A percentile compares a stretch with the other conserved stretches of the same genome.
Evolutionary conservation across 2,888 invertebrate genomes (phyloP).

Genomic region (Sipha maydis): DNA sequence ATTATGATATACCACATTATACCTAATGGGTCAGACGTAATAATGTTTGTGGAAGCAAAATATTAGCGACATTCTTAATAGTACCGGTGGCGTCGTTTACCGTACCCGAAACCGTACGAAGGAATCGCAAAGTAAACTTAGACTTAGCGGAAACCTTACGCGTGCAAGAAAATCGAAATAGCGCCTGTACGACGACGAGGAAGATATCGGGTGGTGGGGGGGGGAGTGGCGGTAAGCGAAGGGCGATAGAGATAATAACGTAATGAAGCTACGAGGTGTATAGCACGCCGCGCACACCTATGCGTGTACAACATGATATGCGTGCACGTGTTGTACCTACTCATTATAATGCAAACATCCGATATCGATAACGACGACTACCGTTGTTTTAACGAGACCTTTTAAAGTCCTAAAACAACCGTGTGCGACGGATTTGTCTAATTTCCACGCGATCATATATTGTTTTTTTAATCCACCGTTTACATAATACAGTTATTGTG

Average conservation of each 20-base stretch:
- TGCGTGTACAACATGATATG: background rate
- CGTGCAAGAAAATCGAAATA: conserved; percentile 36
- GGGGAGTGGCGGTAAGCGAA: background rate
- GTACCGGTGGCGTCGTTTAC: conserved; percentile 29
- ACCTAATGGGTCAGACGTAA: background rate
- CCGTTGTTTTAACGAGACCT: conserved; percentile 23
- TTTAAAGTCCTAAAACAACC: too few relatives aligned
- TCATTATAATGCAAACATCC: background rate
- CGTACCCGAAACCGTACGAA: conserved; percentile 46
- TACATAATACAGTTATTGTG: background rate
- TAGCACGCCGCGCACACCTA: background rate
- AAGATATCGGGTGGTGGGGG: background rate
- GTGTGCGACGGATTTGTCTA: too few relatives aligned
- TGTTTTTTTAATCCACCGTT: too few relatives aligned
- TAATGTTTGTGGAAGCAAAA: conserved; percentile 28
- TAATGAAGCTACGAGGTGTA: background rate
- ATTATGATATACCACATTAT: background rate
- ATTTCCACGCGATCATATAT: too few relatives aligned
- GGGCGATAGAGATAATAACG: background rate
- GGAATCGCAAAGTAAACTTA: conserved; percentile 61
- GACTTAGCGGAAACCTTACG: conserved; percentile 58
- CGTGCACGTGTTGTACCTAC: background rate
- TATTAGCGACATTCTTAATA: conserved; percentile 36
- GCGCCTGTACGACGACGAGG: background rate
- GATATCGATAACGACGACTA: background rate